These are phyloP conservation scores for Mesoclemmys tuberculata DNA, from an alignment of 2,113 vertebrate genomes.

Conservation along the genomic window DNA sequence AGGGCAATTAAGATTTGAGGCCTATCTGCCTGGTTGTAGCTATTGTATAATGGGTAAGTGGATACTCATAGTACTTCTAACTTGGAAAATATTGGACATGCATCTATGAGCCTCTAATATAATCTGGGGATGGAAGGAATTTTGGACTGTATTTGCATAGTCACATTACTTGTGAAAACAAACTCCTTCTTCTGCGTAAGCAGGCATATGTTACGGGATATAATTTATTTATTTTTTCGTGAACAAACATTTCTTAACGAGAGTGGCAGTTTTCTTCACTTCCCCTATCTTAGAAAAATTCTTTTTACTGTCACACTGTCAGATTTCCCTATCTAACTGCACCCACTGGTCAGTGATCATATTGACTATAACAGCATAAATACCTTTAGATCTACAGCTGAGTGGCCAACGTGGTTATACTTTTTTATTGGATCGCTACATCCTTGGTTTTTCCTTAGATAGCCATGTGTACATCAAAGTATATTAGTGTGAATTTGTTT, in stretches of 20 bases:
- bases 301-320: background rate
- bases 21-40: constrained; percentile 69
- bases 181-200: background rate
- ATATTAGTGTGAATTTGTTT: background rate
- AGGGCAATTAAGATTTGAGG: constrained; percentile 53
- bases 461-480: background rate
- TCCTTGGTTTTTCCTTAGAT: background rate
- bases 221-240: background rate
- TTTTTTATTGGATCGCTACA: background rate
- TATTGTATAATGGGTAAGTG: constrained; percentile 72
- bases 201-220: background rate
- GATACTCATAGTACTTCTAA: constrained; percentile 71
- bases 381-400: background rate
- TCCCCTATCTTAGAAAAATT: background rate
- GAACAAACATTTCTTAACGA: background rate
- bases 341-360: background rate
- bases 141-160: constrained; percentile 55
- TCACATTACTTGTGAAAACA: constrained; percentile 43
- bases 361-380: background rate
- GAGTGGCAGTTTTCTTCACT: background rate
- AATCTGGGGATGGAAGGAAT: constrained; percentile 54
- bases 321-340: constrained; percentile 1
- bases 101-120: constrained; percentile 66
- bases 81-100: constrained; percentile 76
- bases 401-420: background rate